Percentiles rank a stretch among this genome's conserved stretches.
phyloP scores from a whole-genome alignment of 2,797 vertebrate genomes.

The Podarcis siculus region DNA sequence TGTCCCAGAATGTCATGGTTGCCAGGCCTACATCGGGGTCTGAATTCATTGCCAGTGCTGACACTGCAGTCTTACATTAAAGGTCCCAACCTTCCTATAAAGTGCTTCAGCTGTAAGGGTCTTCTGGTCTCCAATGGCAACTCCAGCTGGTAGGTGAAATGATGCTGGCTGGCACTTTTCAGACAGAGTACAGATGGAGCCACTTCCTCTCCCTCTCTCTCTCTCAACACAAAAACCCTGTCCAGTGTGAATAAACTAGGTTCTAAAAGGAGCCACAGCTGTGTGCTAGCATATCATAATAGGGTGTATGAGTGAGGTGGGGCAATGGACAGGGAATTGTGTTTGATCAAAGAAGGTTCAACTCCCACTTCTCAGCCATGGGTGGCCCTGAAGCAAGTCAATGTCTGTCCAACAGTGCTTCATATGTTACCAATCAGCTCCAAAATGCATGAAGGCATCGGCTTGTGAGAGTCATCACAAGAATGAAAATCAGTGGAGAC shows the following conservation, averaged over 20 bases:
- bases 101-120: constrained; percentile 63
- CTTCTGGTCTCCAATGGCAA: constrained; percentile 62
- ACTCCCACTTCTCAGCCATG: neutral
- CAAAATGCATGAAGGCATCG: neutral
- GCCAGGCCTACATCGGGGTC: constrained; percentile 59
- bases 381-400: neutral
- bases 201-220: constrained; percentile 27
- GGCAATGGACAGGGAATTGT: neutral
- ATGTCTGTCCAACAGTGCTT: neutral
- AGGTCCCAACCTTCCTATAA: constrained; percentile 71
- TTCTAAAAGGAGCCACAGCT: constrained; percentile 47
- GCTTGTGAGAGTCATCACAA: neutral
- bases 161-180: constrained; percentile 60
- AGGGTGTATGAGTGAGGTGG: constrained; percentile 39
- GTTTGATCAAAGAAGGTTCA: neutral
- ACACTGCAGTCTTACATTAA: constrained; percentile 63
- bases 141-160: constrained; percentile 69
- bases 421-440: neutral
- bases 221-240: constrained; percentile 1
- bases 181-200: constrained; percentile 61
- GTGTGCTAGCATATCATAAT: constrained; percentile 45
- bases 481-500: no score
- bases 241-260: constrained; percentile 55
- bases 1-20: constrained; percentile 70
- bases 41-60: constrained; percentile 69